Base-by-base conservation (phyloP, 2,113 vertebrate species). In the Pygoscelis adeliae region DNA sequence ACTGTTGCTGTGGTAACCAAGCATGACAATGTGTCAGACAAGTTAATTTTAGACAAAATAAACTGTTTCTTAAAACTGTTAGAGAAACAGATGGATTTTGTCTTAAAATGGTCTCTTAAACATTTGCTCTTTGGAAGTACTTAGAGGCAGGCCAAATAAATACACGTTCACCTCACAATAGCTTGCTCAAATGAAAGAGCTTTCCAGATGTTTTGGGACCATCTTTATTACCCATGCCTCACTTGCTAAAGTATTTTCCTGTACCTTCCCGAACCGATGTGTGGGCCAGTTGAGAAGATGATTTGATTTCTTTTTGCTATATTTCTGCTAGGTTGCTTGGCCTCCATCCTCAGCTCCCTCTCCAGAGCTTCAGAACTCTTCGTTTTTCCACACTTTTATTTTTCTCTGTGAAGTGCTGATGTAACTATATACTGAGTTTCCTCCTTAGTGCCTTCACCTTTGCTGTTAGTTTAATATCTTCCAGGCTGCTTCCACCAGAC, bases 41-140 rank as follows among this genome's bases (percentile, higher is more conserved):
- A 95, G 92, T 95, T 97, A 97, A 97, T 96, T 97, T 97, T 95
- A 96, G 93, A 65, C 70, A 94, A 98, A 95, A 91, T 93, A 96
- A 93, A 97, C 82, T 69, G 77, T 85, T 96, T 89, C 77, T 52
- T 79, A 62, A 91, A 95, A 87, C 59, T 82, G 62, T 69, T 81
- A 73, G 70, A 92, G 62, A 95, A 97, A 92, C 95, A 97, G 94
- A 95, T 89, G 89, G 95, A 38, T 96, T 97, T 92, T 92, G 61
- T 95, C 95, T 97, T 87, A 74, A 93, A 95, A 96, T 40, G 69
- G 85, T 73, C 87, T 86, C 77, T 65, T 13, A 27, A 95, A 77
- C 46, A 61, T 91, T 94, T 85, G 11, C 19, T 87, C 7, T 91
- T 94, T 77, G 58, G 77, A 91, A 94, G 13, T 14, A 30, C 15